Percentiles rank a stretch among this genome's conserved stretches.
phyloP scores from a whole-genome alignment of 2,888 invertebrate genomes.

The Andrena chrysosceles region DNA sequence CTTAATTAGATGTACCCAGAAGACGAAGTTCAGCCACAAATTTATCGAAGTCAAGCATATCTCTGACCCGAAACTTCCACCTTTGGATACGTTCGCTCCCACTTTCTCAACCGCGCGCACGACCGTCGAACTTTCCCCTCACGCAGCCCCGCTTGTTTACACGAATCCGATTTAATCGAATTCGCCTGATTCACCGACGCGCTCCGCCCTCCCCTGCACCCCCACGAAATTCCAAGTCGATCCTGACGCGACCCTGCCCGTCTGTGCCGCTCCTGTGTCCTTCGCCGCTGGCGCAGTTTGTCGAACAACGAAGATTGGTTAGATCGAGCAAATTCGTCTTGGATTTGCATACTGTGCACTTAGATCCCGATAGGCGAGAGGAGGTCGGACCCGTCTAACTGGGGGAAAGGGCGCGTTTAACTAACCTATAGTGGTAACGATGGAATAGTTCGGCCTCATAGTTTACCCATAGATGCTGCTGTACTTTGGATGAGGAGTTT shows the following conservation, averaged over 20 bases:
- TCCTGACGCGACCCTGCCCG: conserved; percentile 52
- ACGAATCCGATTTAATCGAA: conserved; percentile 74
- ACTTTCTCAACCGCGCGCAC: conserved; percentile 40
- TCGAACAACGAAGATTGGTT: conserved; percentile 78
- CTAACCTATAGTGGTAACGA: conserved; percentile 73
- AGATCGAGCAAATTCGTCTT: conserved; percentile 75
- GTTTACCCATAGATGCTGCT: conserved; percentile 63
- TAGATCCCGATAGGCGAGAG: conserved; percentile 73
- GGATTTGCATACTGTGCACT: conserved; percentile 81
- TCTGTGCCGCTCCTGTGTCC: conserved; percentile 48
- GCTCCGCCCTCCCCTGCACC: not conserved
- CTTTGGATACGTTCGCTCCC: conserved; percentile 44
- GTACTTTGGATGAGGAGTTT: conserved; percentile 35
- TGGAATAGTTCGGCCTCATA: conserved; percentile 73
- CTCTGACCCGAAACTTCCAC: conserved; percentile 49
- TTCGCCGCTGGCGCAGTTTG: conserved; percentile 66
- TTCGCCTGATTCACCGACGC: conserved; percentile 71
- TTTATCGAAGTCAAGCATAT: conserved; percentile 62
- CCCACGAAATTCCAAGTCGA: conserved; percentile 70
- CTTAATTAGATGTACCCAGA: conserved; percentile 64
- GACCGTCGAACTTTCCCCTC: conserved; percentile 61
- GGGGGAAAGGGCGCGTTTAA: conserved; percentile 64
- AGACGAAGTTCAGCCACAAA: conserved; percentile 49
- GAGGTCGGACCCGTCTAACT: conserved; percentile 11
- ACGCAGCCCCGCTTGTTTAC: conserved; percentile 66